These are phyloP conservation scores for Meteorus colon DNA, from an alignment of 2,888 invertebrate genomes.

Conservation along the genomic window DNA sequence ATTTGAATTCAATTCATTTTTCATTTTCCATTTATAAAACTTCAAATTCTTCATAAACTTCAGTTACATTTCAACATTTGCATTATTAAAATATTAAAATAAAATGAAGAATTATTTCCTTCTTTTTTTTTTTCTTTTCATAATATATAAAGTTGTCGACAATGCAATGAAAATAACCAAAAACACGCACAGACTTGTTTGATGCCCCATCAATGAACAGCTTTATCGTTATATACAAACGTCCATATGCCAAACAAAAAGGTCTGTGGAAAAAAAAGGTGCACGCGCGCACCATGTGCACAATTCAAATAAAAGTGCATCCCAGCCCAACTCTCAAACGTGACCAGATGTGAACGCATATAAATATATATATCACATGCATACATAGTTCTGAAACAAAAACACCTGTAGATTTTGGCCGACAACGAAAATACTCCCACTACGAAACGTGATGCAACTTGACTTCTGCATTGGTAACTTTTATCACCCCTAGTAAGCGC, in stretches of 20 bases:
- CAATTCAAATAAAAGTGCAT: conserved; percentile 18
- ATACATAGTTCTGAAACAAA: conserved; percentile 29
- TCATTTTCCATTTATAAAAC: too few relatives aligned
- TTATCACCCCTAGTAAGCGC: conserved; percentile 40
- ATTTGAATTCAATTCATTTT: too few relatives aligned
- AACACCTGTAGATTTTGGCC: conserved; percentile 40
- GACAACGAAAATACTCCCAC: background rate
- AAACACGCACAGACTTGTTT: conserved; percentile 37
- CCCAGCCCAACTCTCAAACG: background rate
- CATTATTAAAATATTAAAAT: too few relatives aligned
- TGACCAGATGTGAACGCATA: conserved; percentile 7
- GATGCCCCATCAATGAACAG: conserved; percentile 36
- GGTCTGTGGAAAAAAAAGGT: conserved; percentile 25
- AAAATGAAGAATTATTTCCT: background rate
- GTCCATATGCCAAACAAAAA: conserved; percentile 17
- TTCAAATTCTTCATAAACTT: too few relatives aligned
- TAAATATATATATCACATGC: background rate
- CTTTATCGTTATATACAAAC: conserved; percentile 19
- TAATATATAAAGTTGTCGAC: background rate
- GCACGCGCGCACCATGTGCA: conserved; percentile 19
- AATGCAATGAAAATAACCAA: conserved; percentile 23
- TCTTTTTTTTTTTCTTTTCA: background rate
- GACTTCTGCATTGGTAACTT: conserved; percentile 13
- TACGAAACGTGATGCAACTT: background rate
- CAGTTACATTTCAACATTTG: too few relatives aligned